Evolutionary conservation across 2,113 vertebrate genomes (phyloP).

Genomic region (Anoura caudifer): DNA sequence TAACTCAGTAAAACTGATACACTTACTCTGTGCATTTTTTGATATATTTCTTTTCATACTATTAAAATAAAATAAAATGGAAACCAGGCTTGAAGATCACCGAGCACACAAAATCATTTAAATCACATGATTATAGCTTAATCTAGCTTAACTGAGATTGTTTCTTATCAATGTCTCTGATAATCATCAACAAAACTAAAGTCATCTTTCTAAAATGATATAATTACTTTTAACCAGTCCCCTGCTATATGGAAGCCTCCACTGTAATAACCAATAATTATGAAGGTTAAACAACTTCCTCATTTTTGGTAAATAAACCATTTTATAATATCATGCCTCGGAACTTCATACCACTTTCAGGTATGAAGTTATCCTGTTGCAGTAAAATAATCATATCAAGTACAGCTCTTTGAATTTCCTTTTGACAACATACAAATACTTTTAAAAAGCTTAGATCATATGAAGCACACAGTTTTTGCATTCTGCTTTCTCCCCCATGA

Average conservation of each 20-base stretch:
- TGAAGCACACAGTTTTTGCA: not conserved
- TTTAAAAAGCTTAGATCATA: not conserved
- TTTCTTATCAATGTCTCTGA: not conserved
- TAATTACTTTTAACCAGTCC: not conserved
- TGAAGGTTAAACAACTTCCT: not conserved
- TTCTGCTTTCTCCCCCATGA: not conserved
- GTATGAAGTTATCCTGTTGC: not conserved
- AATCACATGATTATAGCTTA: not conserved
- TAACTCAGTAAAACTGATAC: not conserved
- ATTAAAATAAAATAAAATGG: not conserved
- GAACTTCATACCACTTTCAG: not conserved
- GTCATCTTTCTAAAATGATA: not conserved
- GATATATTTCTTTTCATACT: not conserved
- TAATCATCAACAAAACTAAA: not conserved
- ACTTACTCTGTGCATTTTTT: not conserved
- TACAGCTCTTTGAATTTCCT: not conserved
- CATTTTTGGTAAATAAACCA: not conserved
- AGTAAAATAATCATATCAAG: not conserved
- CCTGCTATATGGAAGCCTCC: not conserved
- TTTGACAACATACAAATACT: not conserved
- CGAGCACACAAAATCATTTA: not conserved
- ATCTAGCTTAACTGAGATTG: not conserved
- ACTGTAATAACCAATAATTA: not conserved
- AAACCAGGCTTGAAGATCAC: not conserved
- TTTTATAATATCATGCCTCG: not conserved